Evolutionary conservation across 2,888 invertebrate genomes (phyloP).

Genomic region (Thumatha senex): DNA sequence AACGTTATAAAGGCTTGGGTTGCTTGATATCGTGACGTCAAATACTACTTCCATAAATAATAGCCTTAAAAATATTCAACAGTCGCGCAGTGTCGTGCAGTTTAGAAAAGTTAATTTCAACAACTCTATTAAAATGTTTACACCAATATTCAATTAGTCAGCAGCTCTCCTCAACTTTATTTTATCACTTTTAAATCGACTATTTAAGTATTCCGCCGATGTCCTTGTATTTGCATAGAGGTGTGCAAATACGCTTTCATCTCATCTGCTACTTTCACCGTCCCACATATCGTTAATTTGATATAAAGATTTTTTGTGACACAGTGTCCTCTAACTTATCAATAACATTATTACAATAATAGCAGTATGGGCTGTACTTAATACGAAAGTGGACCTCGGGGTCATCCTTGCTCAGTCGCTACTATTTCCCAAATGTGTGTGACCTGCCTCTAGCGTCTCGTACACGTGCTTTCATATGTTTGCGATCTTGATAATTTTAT

Average conservation of each 20-base stretch:
- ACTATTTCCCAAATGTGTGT: background rate
- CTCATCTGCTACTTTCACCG: background rate
- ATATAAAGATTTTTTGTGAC: background rate
- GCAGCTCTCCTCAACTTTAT: too few species aligned
- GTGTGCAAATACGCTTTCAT: background rate
- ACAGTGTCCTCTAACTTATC: too few species aligned
- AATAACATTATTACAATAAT: background rate
- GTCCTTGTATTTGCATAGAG: background rate
- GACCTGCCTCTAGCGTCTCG: background rate
- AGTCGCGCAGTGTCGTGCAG: too few species aligned
- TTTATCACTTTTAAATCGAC: too few species aligned
- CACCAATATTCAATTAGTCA: too few species aligned
- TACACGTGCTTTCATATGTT: background rate
- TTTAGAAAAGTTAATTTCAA: too few species aligned
- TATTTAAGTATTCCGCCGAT: background rate
- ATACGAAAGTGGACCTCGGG: conserved; percentile 17
- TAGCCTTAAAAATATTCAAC: too few species aligned
- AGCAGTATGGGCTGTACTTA: background rate
- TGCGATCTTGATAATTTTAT: conserved; percentile 22
- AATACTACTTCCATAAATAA: too few species aligned
- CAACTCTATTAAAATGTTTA: too few species aligned
- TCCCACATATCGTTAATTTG: background rate
- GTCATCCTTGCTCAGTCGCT: conserved; percentile 17
- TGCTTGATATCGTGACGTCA: too few species aligned
- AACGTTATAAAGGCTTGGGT: too few species aligned